A percentile compares a stretch with the other conserved stretches of the same genome.
Conservation (phyloP, 2,888 invertebrate genomes). For the Erebia ligea region DNA sequence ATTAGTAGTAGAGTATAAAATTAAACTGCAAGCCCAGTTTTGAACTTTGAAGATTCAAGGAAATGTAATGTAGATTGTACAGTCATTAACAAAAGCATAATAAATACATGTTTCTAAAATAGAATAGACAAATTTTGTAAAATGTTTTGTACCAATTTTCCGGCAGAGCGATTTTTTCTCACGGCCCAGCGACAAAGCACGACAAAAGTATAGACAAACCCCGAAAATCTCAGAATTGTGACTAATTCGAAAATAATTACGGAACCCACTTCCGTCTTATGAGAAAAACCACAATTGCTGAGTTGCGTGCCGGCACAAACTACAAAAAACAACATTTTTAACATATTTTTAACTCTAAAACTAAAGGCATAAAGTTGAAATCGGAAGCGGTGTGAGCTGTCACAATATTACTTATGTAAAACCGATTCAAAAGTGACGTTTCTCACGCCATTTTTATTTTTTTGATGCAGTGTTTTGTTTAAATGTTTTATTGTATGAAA, state of each 20-base stretch:
- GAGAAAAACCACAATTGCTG: conserved; percentile 72
- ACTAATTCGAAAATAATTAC: conserved; percentile 79
- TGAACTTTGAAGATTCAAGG: background rate
- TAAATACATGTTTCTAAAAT: conserved; percentile 10
- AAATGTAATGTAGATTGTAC: background rate
- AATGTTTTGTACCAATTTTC: conserved; percentile 41
- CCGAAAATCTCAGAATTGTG: conserved; percentile 62
- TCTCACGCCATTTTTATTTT: conserved; percentile 43
- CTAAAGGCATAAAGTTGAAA: background rate
- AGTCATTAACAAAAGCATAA: background rate
- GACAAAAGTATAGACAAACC: conserved; percentile 37
- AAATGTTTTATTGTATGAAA: conserved; percentile 28
- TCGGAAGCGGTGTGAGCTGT: conserved; percentile 15
- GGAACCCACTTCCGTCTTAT: conserved; percentile 66
- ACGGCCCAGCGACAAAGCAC: conserved; percentile 39
- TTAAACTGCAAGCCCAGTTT: no score
- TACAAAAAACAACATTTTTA: conserved; percentile 56
- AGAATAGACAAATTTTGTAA: background rate
- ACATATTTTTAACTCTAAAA: conserved; percentile 31
- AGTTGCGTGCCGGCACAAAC: conserved; percentile 71
- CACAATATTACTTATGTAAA: conserved; percentile 39
- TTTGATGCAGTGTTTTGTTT: conserved; percentile 34
- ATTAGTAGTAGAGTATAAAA: no score
- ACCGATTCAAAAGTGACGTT: conserved; percentile 42
- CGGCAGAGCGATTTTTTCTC: conserved; percentile 41